Conservation (phyloP, 2,113 vertebrate genomes). For the Eira barbara region DNA sequence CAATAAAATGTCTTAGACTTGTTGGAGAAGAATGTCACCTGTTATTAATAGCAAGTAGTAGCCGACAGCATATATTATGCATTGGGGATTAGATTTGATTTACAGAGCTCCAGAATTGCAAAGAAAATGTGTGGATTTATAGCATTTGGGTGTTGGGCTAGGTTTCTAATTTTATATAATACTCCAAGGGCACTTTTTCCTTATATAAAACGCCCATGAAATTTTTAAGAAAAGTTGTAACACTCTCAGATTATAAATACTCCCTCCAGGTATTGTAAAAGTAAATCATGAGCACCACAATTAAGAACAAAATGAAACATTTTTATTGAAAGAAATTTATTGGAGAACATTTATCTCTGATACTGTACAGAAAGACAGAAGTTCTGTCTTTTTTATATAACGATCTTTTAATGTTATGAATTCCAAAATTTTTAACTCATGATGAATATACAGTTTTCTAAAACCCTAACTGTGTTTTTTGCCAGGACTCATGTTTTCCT, state of each 20-base stretch:
- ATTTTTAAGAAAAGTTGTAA: constrained; percentile 48
- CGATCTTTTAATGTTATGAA: not conserved
- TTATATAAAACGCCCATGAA: constrained; percentile 30
- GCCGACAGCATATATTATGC: not conserved
- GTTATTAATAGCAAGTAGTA: not conserved
- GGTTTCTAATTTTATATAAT: constrained; percentile 51
- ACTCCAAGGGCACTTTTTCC: not conserved
- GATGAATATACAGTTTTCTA: not conserved
- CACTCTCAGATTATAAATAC: constrained; percentile 19
- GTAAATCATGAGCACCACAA: constrained; percentile 52
- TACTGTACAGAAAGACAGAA: not conserved
- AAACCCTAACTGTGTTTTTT: not conserved
- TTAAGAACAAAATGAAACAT: constrained; percentile 56
- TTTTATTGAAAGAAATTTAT: constrained; percentile 56
- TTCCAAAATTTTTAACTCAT: not conserved
- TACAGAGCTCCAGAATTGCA: constrained; percentile 9
- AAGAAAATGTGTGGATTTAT: constrained; percentile 58
- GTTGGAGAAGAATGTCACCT: not conserved
- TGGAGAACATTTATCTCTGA: constrained; percentile 5
- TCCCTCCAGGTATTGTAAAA: constrained; percentile 40
- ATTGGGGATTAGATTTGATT: constrained; percentile 2
- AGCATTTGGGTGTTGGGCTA: not conserved
- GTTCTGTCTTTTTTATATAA: not conserved
- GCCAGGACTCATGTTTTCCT: not conserved
- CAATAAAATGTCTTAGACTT: not conserved